Evolutionary conservation across 2,797 vertebrate genomes (phyloP).

Genomic region (Gobio occitaniae): DNA sequence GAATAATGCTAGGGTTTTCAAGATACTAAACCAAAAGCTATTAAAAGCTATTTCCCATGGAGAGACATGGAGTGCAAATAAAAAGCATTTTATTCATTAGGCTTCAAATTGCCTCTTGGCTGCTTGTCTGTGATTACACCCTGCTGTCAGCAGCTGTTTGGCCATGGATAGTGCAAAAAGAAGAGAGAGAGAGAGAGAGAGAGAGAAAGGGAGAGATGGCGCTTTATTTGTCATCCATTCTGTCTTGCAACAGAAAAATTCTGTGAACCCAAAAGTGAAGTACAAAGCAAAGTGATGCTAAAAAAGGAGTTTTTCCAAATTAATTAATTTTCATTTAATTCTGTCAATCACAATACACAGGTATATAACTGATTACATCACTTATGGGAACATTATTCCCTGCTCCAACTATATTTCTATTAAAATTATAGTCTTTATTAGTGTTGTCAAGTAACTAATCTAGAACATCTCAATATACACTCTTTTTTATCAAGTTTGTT

Average conservation of each 20-base stretch:
- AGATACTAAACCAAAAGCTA: not conserved
- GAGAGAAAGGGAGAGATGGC: too few relatives aligned
- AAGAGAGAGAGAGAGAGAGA: too few relatives aligned
- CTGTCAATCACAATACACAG: not conserved
- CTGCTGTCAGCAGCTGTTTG: constrained; percentile 74
- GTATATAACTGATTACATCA: not conserved
- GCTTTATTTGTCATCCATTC: not conserved
- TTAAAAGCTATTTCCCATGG: constrained; percentile 14
- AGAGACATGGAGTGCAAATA: constrained; percentile 47
- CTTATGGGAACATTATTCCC: not conserved
- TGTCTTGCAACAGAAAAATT: not conserved
- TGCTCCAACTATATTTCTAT: not conserved
- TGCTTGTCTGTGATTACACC: constrained; percentile 65
- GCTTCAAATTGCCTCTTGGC: constrained; percentile 68
- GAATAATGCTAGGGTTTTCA: not conserved
- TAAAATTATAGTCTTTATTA: not conserved
- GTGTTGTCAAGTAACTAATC: not conserved
- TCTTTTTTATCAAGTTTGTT: not conserved
- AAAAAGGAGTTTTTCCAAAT: too few relatives aligned
- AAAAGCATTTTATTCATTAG: constrained; percentile 69
- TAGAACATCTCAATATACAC: not conserved
- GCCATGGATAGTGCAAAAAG: constrained; percentile 52
- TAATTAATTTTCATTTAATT: too few relatives aligned
- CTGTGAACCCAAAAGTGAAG: not conserved
- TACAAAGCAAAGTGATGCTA: not conserved